Evolutionary conservation across 2,888 invertebrate genomes (phyloP).

Genomic region (Pollenia griseotomentosa): DNA sequence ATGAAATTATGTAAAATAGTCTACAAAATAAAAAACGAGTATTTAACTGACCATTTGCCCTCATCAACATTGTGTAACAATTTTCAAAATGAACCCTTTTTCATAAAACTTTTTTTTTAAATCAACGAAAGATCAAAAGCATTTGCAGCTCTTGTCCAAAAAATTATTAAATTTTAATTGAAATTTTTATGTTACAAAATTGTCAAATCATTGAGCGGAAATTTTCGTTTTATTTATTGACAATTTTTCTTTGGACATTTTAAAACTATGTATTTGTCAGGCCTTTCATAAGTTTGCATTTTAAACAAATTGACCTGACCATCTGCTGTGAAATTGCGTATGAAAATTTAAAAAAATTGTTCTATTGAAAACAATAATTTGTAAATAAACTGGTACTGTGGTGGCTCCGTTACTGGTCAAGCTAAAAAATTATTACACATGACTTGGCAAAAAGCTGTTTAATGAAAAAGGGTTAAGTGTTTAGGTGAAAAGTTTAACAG

Average conservation of each 20-base stretch:
- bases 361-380: constrained; percentile 47
- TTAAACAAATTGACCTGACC: constrained; percentile 56
- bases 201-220: constrained; percentile 67
- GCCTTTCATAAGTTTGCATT: constrained; percentile 41
- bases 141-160: constrained; percentile 29
- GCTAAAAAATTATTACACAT: constrained; percentile 62
- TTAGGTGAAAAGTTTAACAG: constrained; percentile 61
- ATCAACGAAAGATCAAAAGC: constrained; percentile 26
- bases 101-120: not conserved
- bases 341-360: constrained; percentile 58
- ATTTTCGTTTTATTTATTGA: constrained; percentile 53
- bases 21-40: not conserved
- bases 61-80: constrained; percentile 11
- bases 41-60: constrained; percentile 62
- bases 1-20: constrained; percentile 56
- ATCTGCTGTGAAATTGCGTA: constrained; percentile 58
- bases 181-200: constrained; percentile 52
- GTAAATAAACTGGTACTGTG: constrained; percentile 23
- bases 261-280: constrained; percentile 65
- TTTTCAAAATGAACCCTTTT: constrained; percentile 33
- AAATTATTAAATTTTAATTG: constrained; percentile 59
- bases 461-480: constrained; percentile 38
- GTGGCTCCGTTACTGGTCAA: constrained; percentile 55
- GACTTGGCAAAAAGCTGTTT: constrained; percentile 57
- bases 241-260: constrained; percentile 17